Evolutionary conservation across 2,113 vertebrate species (phyloP).

Genomic region (Neotoma lepida): DNA sequence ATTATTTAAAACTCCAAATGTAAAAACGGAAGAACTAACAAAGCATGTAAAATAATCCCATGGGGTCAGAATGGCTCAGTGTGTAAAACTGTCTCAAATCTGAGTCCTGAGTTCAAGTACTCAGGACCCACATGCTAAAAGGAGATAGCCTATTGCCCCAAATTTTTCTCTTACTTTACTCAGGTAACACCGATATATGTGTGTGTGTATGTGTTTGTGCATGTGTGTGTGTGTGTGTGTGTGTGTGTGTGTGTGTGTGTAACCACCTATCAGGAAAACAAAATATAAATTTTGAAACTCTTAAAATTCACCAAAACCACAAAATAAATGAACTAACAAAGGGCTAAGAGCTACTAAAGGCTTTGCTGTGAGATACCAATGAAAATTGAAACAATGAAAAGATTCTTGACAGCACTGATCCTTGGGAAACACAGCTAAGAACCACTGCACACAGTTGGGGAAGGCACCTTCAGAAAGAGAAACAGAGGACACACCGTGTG

Average conservation of each 20-base stretch:
- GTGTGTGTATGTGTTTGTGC: not conserved
- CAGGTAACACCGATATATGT: not conserved
- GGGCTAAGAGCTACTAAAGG: too few species aligned
- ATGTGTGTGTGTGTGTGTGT: too few species aligned
- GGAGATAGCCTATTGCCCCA: not conserved
- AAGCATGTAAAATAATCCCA: not conserved
- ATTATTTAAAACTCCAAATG: not conserved
- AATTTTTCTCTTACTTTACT: not conserved
- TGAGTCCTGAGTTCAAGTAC: not conserved
- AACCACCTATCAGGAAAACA: not conserved
- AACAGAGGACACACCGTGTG: not conserved
- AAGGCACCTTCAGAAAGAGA: too few species aligned
- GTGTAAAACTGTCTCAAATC: not conserved
- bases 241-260: too few species aligned
- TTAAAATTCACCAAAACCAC: not conserved
- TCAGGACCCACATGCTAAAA: not conserved
- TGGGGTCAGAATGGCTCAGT: not conserved
- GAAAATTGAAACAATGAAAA: not conserved
- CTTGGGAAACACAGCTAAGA: not conserved
- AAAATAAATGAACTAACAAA: not conserved
- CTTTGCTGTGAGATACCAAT: not conserved
- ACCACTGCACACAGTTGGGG: too few species aligned
- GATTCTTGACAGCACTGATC: not conserved
- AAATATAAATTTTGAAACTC: not conserved
- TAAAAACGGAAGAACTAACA: not conserved